phyloP scores from a whole-genome alignment of 2,113 vertebrate genomes.

The Cryptotis parvus region DNA sequence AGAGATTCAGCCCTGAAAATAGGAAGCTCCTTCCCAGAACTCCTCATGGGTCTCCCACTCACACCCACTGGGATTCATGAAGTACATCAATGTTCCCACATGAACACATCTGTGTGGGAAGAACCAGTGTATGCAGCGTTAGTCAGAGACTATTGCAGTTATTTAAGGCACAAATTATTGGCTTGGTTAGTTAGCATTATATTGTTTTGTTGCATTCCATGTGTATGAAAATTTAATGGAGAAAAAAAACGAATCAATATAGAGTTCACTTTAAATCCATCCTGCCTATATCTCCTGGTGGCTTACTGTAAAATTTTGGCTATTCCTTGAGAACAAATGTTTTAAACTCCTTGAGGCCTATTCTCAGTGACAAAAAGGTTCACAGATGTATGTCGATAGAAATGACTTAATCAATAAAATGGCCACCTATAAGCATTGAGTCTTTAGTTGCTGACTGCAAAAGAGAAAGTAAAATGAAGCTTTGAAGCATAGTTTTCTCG shows the following conservation, averaged over 20 bases:
- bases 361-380: background rate
- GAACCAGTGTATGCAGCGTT: background rate
- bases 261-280: background rate
- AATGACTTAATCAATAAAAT: background rate
- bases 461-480: background rate
- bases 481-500: background rate
- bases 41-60: background rate
- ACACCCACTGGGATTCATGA: background rate
- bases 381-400: background rate
- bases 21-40: too few relatives aligned
- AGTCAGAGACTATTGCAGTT: background rate
- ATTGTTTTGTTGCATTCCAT: background rate
- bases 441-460: background rate
- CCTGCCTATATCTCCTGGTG: background rate
- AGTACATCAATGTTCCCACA: background rate
- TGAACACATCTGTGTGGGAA: background rate
- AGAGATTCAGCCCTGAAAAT: background rate
- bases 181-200: too few relatives aligned
- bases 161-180: background rate
- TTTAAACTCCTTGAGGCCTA: background rate
- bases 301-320: background rate
- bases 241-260: background rate
- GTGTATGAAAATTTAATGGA: background rate
- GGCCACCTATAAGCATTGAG: background rate
- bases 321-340: background rate